Evolutionary conservation across 2,888 invertebrate species (phyloP).

Genomic region (Leptinotarsa haldemani): DNA sequence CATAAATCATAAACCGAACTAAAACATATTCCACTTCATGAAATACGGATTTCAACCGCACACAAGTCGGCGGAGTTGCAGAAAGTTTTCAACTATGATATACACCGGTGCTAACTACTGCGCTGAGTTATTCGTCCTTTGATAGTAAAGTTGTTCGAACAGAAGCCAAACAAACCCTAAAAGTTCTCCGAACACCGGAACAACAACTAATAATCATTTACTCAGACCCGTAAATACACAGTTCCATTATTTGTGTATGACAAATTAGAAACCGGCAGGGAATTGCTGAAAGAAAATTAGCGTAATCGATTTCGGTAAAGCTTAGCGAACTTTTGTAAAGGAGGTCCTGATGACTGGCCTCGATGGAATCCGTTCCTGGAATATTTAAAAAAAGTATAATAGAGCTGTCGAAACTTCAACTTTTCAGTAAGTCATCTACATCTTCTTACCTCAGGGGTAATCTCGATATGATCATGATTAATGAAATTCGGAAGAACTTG

Average conservation of each 20-base stretch:
- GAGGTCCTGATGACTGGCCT: neutral
- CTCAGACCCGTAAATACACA: constrained; percentile 6
- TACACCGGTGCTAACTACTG: constrained; percentile 26
- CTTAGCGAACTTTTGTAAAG: neutral
- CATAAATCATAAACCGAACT: constrained; percentile 9
- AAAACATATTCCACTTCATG: constrained; percentile 14
- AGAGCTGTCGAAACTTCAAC: neutral
- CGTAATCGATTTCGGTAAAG: neutral
- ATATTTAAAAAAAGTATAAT: neutral
- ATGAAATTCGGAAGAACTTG: no score
- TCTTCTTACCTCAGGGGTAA: no score
- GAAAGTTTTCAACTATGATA: constrained; percentile 26
- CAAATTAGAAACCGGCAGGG: constrained; percentile 6
- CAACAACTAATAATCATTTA: constrained; percentile 30
- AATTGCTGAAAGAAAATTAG: neutral
- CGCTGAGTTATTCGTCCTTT: constrained; percentile 28
- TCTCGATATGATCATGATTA: no score
- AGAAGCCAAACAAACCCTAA: constrained; percentile 26
- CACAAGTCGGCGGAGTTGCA: constrained; percentile 4
- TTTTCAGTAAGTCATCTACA: neutral
- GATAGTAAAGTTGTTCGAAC: constrained; percentile 27
- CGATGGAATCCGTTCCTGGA: neutral
- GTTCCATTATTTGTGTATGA: constrained; percentile 25
- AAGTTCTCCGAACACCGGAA: constrained; percentile 24
- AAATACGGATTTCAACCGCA: constrained; percentile 16